phyloP scores from a whole-genome alignment of 2,113 vertebrate genomes.

The Clarias gariepinus region DNA sequence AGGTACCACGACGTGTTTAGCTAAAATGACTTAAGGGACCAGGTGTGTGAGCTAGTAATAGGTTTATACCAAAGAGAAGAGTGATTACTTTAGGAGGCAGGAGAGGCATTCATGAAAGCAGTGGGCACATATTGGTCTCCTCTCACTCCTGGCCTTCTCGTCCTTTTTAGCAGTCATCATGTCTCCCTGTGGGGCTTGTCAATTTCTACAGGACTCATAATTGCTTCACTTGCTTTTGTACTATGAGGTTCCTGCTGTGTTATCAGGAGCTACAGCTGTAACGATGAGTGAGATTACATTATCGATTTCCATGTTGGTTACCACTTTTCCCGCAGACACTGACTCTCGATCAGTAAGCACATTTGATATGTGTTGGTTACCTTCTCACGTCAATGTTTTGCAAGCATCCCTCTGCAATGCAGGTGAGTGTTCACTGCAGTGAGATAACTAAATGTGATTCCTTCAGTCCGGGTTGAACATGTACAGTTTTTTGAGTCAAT shows the following conservation, averaged over 20 bases:
- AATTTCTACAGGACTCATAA: conserved; percentile 53
- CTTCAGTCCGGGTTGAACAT: not conserved
- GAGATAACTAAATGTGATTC: conserved; percentile 13
- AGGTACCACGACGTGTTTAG: conserved; percentile 17
- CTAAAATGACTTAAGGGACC: conserved; percentile 43
- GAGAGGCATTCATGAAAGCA: conserved; percentile 8
- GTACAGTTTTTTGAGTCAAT: not conserved
- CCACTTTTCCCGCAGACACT: conserved; percentile 19
- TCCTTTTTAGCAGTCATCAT: conserved; percentile 52
- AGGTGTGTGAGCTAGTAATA: conserved; percentile 44
- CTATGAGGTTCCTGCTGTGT: conserved; percentile 36
- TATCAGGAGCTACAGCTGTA: conserved; percentile 48
- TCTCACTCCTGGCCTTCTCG: conserved; percentile 53
- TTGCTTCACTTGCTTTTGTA: conserved; percentile 51
- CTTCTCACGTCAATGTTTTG: conserved; percentile 5
- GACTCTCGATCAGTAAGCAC: conserved; percentile 21
- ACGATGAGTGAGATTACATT: conserved; percentile 57
- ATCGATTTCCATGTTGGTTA: conserved; percentile 52
- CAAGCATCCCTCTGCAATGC: conserved; percentile 16
- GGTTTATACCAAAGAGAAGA: conserved; percentile 49
- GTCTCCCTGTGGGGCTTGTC: conserved; percentile 49
- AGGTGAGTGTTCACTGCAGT: conserved; percentile 20
- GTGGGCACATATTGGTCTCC: conserved; percentile 31
- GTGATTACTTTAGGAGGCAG: conserved; percentile 36
- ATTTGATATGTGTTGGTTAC: conserved; percentile 26